Evolutionary conservation across 1,140 invertebrate species (phyloP).

Genomic region (Aporrectodea caliginosa): DNA sequence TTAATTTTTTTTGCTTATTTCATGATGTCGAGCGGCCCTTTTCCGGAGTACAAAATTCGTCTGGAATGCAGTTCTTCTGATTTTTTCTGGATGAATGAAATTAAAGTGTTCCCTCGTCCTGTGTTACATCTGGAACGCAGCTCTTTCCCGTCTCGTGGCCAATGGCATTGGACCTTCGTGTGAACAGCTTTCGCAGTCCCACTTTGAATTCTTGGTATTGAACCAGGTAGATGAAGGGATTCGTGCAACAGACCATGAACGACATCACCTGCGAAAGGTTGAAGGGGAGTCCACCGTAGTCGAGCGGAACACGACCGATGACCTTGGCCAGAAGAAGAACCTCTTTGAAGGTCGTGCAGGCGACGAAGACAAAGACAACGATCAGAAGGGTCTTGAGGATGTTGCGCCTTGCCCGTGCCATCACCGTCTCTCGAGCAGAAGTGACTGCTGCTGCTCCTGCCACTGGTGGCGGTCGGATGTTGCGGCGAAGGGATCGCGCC

Average conservation of each 20-base stretch:
- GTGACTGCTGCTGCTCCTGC: background rate
- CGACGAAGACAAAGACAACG: background rate
- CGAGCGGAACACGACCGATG: background rate
- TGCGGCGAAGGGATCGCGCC: background rate
- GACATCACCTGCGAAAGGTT: background rate
- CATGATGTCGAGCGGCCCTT: too few species aligned
- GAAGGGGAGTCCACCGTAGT: background rate
- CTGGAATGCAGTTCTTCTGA: too few species aligned
- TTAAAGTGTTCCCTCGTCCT: too few species aligned
- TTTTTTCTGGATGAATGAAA: too few species aligned
- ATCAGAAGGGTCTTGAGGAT: background rate
- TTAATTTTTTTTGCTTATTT: too few species aligned
- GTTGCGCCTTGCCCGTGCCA: background rate
- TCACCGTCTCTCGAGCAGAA: background rate
- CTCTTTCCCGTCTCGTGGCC: background rate
- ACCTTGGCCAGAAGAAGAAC: background rate
- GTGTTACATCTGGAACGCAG: background rate
- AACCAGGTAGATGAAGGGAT: background rate
- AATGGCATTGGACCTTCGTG: background rate
- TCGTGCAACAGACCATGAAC: background rate
- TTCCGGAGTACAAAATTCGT: too few species aligned
- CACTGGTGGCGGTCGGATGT: background rate
- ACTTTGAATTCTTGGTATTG: background rate
- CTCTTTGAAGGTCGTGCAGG: background rate
- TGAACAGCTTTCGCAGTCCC: background rate